Conservation (phyloP, 1,140 invertebrate genomes). For the Drosophila nannoptera region DNA sequence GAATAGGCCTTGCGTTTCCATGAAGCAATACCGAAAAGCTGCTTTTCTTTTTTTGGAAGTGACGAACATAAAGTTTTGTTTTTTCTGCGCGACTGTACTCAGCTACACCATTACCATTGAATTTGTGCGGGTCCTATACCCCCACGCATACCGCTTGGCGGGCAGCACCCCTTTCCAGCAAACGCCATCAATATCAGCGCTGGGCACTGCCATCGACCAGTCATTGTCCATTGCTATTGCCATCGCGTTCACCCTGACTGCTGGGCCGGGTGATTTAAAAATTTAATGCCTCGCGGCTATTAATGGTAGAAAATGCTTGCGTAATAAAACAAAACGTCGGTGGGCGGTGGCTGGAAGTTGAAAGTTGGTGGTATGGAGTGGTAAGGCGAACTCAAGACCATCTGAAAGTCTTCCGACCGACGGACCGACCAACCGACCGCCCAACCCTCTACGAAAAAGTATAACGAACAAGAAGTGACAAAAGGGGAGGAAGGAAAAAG, state of each 20-base stretch:
- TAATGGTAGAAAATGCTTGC: conserved; percentile 74
- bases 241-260: neutral
- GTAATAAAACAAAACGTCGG: conserved; percentile 72
- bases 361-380: conserved; percentile 7
- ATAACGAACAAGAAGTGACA: conserved; percentile 13
- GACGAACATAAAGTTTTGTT: conserved; percentile 37
- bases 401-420: conserved; percentile 20
- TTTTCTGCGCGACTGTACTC: conserved; percentile 58
- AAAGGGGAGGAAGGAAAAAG: conserved; percentile 51
- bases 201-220: conserved; percentile 17
- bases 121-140: conserved; percentile 20
- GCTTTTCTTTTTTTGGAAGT: conserved; percentile 14
- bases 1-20: too few species aligned
- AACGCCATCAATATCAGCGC: conserved; percentile 13
- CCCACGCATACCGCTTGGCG: neutral
- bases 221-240: conserved; percentile 6
- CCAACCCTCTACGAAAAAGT: neutral
- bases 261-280: conserved; percentile 67
- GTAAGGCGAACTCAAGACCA: conserved; percentile 20
- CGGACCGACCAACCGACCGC: neutral
- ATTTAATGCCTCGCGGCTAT: conserved; percentile 75
- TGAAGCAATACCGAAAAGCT: neutral
- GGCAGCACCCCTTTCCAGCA: neutral
- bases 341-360: conserved; percentile 17
- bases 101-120: conserved; percentile 38